These are phyloP conservation scores for Drosophila koepferae DNA, from an alignment of 2,888 invertebrate species.

Conservation along the genomic window DNA sequence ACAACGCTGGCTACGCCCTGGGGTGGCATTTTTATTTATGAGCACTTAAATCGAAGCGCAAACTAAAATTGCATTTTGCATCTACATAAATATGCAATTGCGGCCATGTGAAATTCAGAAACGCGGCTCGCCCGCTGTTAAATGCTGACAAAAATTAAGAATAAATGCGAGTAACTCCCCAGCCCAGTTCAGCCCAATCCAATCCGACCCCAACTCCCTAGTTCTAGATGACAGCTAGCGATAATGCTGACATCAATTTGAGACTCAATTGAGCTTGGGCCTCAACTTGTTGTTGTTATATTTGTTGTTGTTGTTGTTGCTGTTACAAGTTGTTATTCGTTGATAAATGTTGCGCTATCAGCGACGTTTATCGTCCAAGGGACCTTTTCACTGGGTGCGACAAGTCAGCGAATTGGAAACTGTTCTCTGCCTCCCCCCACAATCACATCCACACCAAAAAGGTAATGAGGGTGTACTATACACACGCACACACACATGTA, in stretches of 20 bases:
- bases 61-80: conserved; percentile 74
- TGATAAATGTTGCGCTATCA: conserved; percentile 78
- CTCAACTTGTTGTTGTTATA: conserved; percentile 37
- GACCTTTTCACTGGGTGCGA: conserved; percentile 68
- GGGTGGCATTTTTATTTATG: conserved; percentile 73
- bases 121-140: conserved; percentile 60
- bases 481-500: conserved; percentile 7
- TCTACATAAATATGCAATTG: conserved; percentile 82
- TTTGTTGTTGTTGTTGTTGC: conserved; percentile 32
- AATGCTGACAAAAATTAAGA: conserved; percentile 76
- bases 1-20: not conserved
- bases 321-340: conserved; percentile 56
- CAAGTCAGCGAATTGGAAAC: conserved; percentile 76
- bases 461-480: conserved; percentile 45
- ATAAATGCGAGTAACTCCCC: conserved; percentile 54
- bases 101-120: conserved; percentile 65
- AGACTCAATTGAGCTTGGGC: conserved; percentile 83
- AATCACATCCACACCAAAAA: conserved; percentile 4
- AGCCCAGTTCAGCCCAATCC: not conserved
- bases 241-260: conserved; percentile 85
- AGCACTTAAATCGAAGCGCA: conserved; percentile 78
- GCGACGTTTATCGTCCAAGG: conserved; percentile 71
- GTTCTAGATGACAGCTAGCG: conserved; percentile 82
- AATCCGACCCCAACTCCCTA: conserved; percentile 2
- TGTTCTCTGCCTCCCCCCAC: conserved; percentile 13